Evolutionary conservation across 2,888 invertebrate species (phyloP).

Genomic region (Aporophyla lueneburgensis): DNA sequence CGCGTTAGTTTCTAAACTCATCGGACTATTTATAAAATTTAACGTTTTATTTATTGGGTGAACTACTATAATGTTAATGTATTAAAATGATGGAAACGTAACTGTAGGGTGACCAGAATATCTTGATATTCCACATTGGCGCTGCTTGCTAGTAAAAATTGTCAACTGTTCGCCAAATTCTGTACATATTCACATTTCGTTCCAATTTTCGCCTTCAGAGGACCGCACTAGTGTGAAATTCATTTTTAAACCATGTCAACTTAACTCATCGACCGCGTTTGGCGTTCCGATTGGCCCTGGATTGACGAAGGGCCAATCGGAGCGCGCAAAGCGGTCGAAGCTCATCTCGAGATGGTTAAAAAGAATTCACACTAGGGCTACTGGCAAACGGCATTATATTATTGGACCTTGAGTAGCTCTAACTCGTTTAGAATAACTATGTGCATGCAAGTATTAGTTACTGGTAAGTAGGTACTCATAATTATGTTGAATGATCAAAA

Average conservation of each 20-base stretch:
- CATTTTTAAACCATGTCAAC: no score
- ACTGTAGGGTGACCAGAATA: slow-evolving; percentile 1
- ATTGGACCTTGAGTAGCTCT: not conserved
- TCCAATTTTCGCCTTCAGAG: slow-evolving; percentile 22
- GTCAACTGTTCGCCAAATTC: not conserved
- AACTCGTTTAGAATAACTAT: slow-evolving; percentile 26
- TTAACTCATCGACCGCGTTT: no score
- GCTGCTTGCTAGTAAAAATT: slow-evolving; percentile 1
- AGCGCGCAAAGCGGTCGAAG: no score
- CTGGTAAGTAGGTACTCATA: not conserved
- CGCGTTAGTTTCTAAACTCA: slow-evolving; percentile 23
- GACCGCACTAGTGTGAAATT: no score
- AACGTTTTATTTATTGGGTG: slow-evolving; percentile 45
- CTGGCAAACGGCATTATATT: not conserved
- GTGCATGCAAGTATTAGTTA: slow-evolving; percentile 17
- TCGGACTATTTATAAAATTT: slow-evolving; percentile 32
- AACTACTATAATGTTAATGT: slow-evolving; percentile 32
- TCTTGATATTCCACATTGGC: slow-evolving; percentile 16
- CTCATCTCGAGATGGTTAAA: no score
- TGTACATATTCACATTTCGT: slow-evolving; percentile 9
- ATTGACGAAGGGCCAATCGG: no score
- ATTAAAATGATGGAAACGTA: slow-evolving; percentile 28
- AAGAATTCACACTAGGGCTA: no score
- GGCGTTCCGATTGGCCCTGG: no score
- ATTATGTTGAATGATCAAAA: slow-evolving; percentile 18